Conservation (phyloP, 1,140 invertebrate genomes). For the Formica exsecta region DNA sequence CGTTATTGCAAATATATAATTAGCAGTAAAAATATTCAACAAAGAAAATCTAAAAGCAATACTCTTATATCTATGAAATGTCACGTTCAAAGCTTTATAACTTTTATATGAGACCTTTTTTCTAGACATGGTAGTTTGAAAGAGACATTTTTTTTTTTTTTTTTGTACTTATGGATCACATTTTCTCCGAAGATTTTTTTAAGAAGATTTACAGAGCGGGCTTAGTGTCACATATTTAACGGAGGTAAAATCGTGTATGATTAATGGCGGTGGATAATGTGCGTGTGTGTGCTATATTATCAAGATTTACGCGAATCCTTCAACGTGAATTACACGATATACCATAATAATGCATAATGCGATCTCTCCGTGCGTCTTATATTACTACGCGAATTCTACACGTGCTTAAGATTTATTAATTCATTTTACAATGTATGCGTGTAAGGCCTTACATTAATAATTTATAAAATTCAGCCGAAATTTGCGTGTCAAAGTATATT, state of each 20-base stretch:
- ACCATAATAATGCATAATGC: slow-evolving; percentile 33
- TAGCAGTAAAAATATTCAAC: slow-evolving; percentile 16
- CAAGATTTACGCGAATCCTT: slow-evolving; percentile 17
- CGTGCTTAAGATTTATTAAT: neutral
- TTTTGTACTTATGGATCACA: neutral
- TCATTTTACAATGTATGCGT: neutral
- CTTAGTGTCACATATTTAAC: neutral
- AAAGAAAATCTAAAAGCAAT: neutral
- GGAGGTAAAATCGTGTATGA: neutral
- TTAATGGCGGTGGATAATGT: slow-evolving; percentile 4
- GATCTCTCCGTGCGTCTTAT: neutral
- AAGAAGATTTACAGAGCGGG: neutral
- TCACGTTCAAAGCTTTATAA: neutral
- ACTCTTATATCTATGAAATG: neutral
- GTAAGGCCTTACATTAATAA: neutral
- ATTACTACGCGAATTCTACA: slow-evolving; percentile 6
- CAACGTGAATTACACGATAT: slow-evolving; percentile 9
- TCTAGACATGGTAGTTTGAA: neutral
- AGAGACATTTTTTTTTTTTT: neutral
- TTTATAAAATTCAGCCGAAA: neutral
- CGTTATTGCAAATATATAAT: neutral
- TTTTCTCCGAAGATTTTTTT: neutral
- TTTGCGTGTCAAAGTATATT: neutral
- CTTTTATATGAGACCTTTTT: neutral
- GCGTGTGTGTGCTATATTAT: neutral